phyloP scores from a whole-genome alignment of 1,140 invertebrate species.

The Meloidogyne floridensis region DNA sequence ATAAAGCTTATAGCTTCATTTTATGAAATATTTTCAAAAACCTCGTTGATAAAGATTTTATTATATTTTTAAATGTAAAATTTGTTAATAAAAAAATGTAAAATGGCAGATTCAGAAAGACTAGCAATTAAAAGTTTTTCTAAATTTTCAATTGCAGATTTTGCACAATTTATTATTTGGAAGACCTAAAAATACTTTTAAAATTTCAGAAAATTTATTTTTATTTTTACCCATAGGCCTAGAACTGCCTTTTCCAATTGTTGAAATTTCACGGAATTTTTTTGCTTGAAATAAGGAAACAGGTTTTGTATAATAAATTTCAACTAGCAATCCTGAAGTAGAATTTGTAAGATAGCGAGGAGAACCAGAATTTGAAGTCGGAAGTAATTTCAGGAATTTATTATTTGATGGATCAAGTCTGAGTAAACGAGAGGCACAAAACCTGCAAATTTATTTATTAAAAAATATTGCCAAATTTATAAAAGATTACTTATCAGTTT shows the following conservation, averaged over 20 bases:
- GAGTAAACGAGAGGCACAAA: not conserved
- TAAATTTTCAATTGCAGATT: conserved; percentile 3
- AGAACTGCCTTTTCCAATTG: conserved; percentile 20
- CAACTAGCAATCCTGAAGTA: conserved; percentile 16
- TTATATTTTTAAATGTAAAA: no score
- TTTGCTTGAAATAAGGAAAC: conserved; percentile 23
- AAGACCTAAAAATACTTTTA: conserved; percentile 19
- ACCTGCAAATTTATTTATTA: not conserved
- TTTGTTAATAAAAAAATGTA: not conserved
- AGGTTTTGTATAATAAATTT: conserved; percentile 28
- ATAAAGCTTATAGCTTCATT: no score
- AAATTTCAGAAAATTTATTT: not conserved
- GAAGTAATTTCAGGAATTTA: conserved; percentile 15
- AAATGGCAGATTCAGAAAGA: not conserved
- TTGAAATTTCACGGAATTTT: conserved; percentile 20
- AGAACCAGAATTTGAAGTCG: not conserved
- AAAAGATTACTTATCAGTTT: conserved; percentile 34
- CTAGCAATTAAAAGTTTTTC: not conserved
- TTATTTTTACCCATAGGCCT: not conserved
- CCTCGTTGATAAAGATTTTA: no score
- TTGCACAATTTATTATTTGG: conserved; percentile 27
- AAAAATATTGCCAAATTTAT: not conserved
- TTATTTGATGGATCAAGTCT: conserved; percentile 17
- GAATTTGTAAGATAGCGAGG: conserved; percentile 12
- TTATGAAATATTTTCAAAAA: no score